Base-by-base conservation (phyloP, 92 coral and sea anemone genomes). In the Virgularia gustaviana region DNA sequence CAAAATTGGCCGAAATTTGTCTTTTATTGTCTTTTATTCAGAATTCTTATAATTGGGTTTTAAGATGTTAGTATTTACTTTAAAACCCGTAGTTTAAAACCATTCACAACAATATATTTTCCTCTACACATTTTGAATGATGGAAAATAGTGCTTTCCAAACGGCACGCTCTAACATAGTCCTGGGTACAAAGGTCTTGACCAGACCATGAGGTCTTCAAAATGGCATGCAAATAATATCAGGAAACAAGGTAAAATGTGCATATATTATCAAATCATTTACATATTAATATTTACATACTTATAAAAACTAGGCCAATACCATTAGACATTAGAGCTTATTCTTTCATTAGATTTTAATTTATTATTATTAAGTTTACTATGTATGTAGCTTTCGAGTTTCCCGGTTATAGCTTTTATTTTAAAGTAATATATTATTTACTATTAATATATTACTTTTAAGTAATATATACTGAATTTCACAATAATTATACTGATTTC, bases 231-330 rank as follows among this genome's bases (percentile, higher is more conserved):
- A 36, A 55, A 25, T 36, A 55, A 19, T 15, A 22, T 27, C 12
- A n/a, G 11, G 10, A 55, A 55, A 36, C 62, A 55, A 55, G 33
- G 62, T 55, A 55, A 55, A 55, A 55, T 55, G 27, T 55, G 31
- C 62, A 55, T 55, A 55, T 55, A 25, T 55, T 55, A 25, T 15
- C 19, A 15, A 13, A 43, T 43, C 13, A 55, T 25, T 22, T 22
- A 55, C 11, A 55, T 55, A 25, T 51, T 10, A 24, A 25, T 55
- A 55, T 55, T 9, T 7, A 7, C 3, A 25, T 22, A 55, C 2
- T 55, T 55, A 55, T 25, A 25, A 20, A 7, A 25, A 55, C 27
- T 55, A 36, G 31, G 7, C 27, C 27, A 12, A 51, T 20, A 30
- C 25, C 57, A 19, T 19, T 51, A 51, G 62, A 33, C 34, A 33